Base-by-base conservation (phyloP, 2,113 vertebrate genomes). In the Ptychochromis oligacanthus region DNA sequence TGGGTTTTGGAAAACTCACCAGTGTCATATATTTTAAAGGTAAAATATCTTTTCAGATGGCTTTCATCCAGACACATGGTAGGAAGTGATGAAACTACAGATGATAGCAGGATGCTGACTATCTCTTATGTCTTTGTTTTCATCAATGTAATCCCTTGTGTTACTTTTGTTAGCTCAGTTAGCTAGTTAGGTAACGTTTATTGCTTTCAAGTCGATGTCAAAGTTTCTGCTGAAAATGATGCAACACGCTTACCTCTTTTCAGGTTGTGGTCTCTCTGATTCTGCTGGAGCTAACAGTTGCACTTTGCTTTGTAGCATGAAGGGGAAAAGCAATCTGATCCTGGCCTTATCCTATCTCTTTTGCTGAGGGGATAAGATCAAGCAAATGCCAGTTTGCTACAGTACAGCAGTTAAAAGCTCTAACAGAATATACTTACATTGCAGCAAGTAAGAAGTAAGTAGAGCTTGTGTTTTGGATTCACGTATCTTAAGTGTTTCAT, bases 401-500 rank as follows among this genome's bases (percentile, higher is more conserved):
- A 81, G 74, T 1, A 6, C 76, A 24, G 20, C 62, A 20, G 79
- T 56, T n/a, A 75, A 74, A 81, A 70, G 72, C 77, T 64, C 8
- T 4, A 78, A 89, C 61, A 81, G 75, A 78, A 61, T n/a, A 12
- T 18, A 79, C 75, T 80, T 80, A 82, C 60, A 81, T 20, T 26
- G 49, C 52, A 22, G 59, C 6, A 15, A 5, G 58, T 26, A 55
- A 52, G 26, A 40, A 36, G 54, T 24, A 52, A 52, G 58, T 12
- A 13, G 5, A 61, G 46, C 67, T 34, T 54, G 17, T 78, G 76
- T 78, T 78, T 78, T 72, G 46, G 67, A 54, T 65, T 91, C 49
- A 28, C 87, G 80, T 75, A 61, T 91, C 80, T 36, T 55, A 40
- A 79, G 76, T 38, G 87, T 84, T 90, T 91, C 81, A 86, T 92